Conservation (phyloP, 2,888 invertebrate genomes). For the Cremastinae sp. region DNA sequence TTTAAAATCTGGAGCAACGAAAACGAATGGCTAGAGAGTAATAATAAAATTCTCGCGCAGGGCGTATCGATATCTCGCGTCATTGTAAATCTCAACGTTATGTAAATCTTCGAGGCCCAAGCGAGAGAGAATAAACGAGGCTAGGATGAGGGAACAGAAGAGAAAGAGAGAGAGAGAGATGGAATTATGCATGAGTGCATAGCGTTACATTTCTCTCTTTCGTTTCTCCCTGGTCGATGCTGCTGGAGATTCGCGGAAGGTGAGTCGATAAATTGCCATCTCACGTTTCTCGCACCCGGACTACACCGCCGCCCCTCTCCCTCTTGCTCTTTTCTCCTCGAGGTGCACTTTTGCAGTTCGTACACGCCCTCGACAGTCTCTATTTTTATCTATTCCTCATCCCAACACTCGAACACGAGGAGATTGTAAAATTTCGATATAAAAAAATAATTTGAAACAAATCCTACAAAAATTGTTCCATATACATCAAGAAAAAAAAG, state of each 20-base stretch:
- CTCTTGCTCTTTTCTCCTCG: slow-evolving; percentile 20
- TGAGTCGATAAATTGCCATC: slow-evolving; percentile 57
- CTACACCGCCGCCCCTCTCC: slow-evolving; percentile 35
- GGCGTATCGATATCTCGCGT: slow-evolving; percentile 49
- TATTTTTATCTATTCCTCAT: slow-evolving; percentile 12
- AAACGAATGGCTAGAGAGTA: slow-evolving; percentile 39
- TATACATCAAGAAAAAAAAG: no score
- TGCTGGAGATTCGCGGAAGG: slow-evolving; percentile 44
- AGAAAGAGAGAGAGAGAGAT: slow-evolving; percentile 38
- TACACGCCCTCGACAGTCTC: slow-evolving; percentile 29
- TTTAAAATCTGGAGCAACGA: slow-evolving; percentile 34
- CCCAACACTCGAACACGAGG: neutral
- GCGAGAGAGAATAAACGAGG: slow-evolving; percentile 24
- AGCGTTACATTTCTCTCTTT: slow-evolving; percentile 17
- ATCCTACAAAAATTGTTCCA: no score
- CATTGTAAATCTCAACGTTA: slow-evolving; percentile 41
- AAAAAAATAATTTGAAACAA: no score
- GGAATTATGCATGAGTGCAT: slow-evolving; percentile 16
- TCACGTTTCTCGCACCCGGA: slow-evolving; percentile 59
- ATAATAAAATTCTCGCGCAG: slow-evolving; percentile 54
- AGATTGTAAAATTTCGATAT: slow-evolving; percentile 13
- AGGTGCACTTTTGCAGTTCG: slow-evolving; percentile 17
- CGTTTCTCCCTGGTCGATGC: slow-evolving; percentile 20
- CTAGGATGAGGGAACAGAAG: slow-evolving; percentile 17
- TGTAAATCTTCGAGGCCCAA: slow-evolving; percentile 43